Conservation (phyloP, 2,113 vertebrate genomes). For the Gila orcuttii region DNA sequence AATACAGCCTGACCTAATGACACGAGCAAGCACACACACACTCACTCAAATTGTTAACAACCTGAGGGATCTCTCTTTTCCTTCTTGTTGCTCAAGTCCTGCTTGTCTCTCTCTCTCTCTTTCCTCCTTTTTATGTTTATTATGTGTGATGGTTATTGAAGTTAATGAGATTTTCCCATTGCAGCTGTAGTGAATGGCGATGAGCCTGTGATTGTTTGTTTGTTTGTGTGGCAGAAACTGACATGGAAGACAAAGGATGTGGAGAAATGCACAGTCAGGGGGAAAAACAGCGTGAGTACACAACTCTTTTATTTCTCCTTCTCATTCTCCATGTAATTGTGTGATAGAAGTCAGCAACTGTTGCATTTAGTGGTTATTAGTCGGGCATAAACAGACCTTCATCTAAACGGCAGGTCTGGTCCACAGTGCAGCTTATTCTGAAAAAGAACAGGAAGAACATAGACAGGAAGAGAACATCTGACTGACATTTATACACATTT, state of each 20-base stretch:
- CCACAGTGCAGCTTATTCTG: not conserved
- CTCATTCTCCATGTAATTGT: slow-evolving; percentile 9
- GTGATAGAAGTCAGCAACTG: slow-evolving; percentile 27
- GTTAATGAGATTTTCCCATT: slow-evolving; percentile 69
- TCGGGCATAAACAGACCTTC: not conserved
- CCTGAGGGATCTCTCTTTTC: slow-evolving; percentile 55
- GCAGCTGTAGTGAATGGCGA: slow-evolving; percentile 63
- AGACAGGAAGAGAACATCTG: not conserved
- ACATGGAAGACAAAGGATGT: slow-evolving; percentile 82
- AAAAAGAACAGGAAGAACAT: not conserved
- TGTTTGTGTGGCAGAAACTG: slow-evolving; percentile 73
- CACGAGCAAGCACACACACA: slow-evolving; percentile 32
- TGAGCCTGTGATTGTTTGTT: slow-evolving; percentile 51
- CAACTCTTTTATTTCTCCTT: slow-evolving; percentile 18
- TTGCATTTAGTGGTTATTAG: not conserved
- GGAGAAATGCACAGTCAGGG: slow-evolving; percentile 81
- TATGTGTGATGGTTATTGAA: slow-evolving; percentile 62
- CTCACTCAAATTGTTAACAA: slow-evolving; percentile 60
- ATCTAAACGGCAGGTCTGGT: not conserved
- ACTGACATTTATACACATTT: not conserved
- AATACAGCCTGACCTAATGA: slow-evolving; percentile 48
- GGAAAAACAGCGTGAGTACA: slow-evolving; percentile 81
- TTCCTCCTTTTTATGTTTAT: slow-evolving; percentile 55
- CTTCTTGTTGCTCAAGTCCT: slow-evolving; percentile 5
- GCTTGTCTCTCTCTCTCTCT: slow-evolving; percentile 10